Percentiles rank a stretch among this genome's conserved stretches.
These are phyloP conservation scores for Ramphastos sulfuratus DNA, from an alignment of 2,113 vertebrate genomes.

Conservation along the genomic window DNA sequence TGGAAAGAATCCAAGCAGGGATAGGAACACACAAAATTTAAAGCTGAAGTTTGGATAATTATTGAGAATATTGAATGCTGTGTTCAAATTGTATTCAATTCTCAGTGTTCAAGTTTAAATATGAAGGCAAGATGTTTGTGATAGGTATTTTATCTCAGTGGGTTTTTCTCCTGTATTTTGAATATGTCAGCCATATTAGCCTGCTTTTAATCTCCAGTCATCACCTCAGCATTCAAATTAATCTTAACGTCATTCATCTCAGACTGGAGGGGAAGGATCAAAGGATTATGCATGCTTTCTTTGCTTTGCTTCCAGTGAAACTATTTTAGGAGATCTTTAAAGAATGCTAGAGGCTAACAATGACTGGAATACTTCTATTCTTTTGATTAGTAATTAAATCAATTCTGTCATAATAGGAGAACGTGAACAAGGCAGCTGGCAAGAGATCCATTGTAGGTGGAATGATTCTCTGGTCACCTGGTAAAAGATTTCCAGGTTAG, in stretches of 20 bases:
- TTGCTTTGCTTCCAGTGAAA: constrained; percentile 7
- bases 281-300: constrained; percentile 3
- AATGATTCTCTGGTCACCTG: neutral
- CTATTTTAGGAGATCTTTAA: neutral
- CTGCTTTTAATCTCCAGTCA: neutral
- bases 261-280: neutral
- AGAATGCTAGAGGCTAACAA: constrained; percentile 4
- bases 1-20: neutral
- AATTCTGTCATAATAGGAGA: neutral
- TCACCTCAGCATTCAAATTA: neutral
- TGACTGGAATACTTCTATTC: neutral
- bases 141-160: neutral
- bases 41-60: neutral
- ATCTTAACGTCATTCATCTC: neutral
- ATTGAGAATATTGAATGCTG: neutral
- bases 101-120: neutral
- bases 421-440: neutral
- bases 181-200: neutral
- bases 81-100: neutral
- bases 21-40: neutral
- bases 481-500: constrained; percentile 14
- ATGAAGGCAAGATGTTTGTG: neutral
- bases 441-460: neutral
- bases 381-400: constrained; percentile 10
- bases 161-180: neutral